These are phyloP conservation scores for Isoperla grammatica DNA, from an alignment of 2,888 invertebrate genomes.

Conservation along the genomic window DNA sequence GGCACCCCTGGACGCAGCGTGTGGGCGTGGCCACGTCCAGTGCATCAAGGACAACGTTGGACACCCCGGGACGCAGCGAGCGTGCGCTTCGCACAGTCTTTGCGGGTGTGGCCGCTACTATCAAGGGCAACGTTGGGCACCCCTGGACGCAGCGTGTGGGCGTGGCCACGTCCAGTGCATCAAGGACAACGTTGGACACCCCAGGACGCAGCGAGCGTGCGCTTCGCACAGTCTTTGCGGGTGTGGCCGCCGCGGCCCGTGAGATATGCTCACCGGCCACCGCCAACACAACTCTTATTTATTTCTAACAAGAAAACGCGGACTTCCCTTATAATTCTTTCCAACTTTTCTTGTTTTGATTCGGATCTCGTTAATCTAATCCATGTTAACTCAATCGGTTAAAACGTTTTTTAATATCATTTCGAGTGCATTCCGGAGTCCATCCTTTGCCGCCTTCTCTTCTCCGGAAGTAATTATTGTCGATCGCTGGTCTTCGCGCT, in stretches of 20 bases:
- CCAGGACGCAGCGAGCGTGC: too few relatives aligned
- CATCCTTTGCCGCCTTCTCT: too few relatives aligned
- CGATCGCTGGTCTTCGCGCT: too few relatives aligned
- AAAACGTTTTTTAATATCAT: neutral
- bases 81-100: too few relatives aligned
- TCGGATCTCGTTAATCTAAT: neutral
- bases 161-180: neutral
- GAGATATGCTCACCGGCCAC: slow-evolving; percentile 1
- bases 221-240: neutral
- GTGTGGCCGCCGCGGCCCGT: neutral
- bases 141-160: neutral
- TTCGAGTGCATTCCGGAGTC: too few relatives aligned
- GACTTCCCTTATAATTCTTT: slow-evolving; percentile 4
- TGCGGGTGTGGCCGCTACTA: neutral
- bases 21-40: neutral
- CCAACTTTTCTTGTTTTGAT: slow-evolving; percentile 10
- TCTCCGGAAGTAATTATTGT: too few relatives aligned
- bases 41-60: too few relatives aligned
- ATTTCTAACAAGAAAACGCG: slow-evolving; percentile 8
- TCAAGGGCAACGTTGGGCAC: too few relatives aligned
- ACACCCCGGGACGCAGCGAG: too few relatives aligned
- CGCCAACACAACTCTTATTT: slow-evolving; percentile 16
- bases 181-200: too few relatives aligned
- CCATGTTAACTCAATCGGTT: slow-evolving; percentile 8
- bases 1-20: too few relatives aligned